These are phyloP conservation scores for Calameuta pallipes DNA, from an alignment of 2,888 invertebrate species.

Conservation along the genomic window DNA sequence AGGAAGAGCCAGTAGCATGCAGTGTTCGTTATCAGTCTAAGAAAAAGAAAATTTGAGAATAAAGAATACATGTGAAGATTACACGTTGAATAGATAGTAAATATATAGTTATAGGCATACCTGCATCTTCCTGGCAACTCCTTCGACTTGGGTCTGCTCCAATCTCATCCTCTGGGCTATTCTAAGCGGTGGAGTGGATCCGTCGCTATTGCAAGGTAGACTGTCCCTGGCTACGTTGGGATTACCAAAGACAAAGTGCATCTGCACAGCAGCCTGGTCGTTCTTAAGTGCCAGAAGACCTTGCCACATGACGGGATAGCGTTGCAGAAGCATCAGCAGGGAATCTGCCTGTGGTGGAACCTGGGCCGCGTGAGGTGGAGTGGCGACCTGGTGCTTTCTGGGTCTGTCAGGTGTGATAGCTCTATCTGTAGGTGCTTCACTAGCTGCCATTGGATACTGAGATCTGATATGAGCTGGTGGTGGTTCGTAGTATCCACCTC, in stretches of 20 bases:
- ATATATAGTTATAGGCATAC: slow-evolving; percentile 67
- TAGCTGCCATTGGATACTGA: slow-evolving; percentile 61
- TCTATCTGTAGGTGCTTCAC: slow-evolving; percentile 62
- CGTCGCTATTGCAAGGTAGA: slow-evolving; percentile 86
- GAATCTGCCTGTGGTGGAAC: slow-evolving; percentile 87
- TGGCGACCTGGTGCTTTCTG: slow-evolving; percentile 66
- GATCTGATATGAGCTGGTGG: slow-evolving; percentile 71
- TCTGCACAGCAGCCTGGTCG: slow-evolving; percentile 96
- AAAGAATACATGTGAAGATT: not conserved
- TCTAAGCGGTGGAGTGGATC: slow-evolving; percentile 85
- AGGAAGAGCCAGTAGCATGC: slow-evolving; percentile 94
- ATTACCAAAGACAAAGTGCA: slow-evolving; percentile 98
- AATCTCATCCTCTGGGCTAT: slow-evolving; percentile 98
- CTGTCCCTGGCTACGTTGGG: slow-evolving; percentile 89
- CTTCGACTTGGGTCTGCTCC: slow-evolving; percentile 95
- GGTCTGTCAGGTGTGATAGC: slow-evolving; percentile 69
- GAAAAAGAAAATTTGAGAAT: slow-evolving; percentile 32
- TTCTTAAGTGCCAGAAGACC: slow-evolving; percentile 94
- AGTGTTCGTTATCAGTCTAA: slow-evolving; percentile 94
- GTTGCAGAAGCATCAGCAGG: slow-evolving; percentile 83
- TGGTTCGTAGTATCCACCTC: slow-evolving; percentile 72
- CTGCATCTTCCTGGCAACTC: slow-evolving; percentile 96
- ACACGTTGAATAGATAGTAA: not conserved
- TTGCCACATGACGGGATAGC: slow-evolving; percentile 98
- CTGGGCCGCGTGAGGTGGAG: slow-evolving; percentile 81